Base-by-base conservation (phyloP, 2,888 invertebrate genomes). In the Volucella inanis region DNA sequence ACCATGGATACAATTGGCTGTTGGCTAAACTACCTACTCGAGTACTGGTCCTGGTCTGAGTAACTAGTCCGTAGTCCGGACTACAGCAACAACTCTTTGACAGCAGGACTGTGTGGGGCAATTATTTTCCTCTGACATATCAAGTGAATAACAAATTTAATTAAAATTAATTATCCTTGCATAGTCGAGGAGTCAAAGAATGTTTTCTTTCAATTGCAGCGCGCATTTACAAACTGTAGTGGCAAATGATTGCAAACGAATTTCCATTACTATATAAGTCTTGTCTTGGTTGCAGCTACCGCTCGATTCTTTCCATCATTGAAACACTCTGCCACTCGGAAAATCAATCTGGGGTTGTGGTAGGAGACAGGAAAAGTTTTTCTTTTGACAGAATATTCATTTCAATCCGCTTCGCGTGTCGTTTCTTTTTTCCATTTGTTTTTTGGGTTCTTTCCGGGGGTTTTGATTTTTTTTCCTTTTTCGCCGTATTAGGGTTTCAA, bases 101-200 rank as follows among this genome's bases (percentile, higher is more conserved):
- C 55, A 18, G 18, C 49, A 15, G 49, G 14, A 22, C 14, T 14
- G 1, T 74, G 52, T 50, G 70, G 54, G 54, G 65, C 52, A 79
- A 79, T 78, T 61, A 64, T 74, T 57, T 52, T 15, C 41, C 43
- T 74, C 79, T 72, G 70, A 61, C 61, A 71, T 45, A 75, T 74
- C 80, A 84, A 70, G 84, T 65, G 75, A 75, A 84, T 59, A 84
- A 84, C 76, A 80, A 80, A 84, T 84, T 84, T 75, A 75, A 84
- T 80, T 84, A 76, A 76, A 84, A 80, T 80, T 80, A 80, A 84
- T 84, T 80, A 84, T 80, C 75, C 50, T 71, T 67, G 75, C 61
- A 75, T 55, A 84, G 50, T 71, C 54, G 75, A 71, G 38, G 52
- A 71, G 80, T 84, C 80, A 84, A 80, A 71, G 84, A 83, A 80